Conservation (phyloP, 2,113 vertebrate genomes). For the Rhinoptilus africanus region DNA sequence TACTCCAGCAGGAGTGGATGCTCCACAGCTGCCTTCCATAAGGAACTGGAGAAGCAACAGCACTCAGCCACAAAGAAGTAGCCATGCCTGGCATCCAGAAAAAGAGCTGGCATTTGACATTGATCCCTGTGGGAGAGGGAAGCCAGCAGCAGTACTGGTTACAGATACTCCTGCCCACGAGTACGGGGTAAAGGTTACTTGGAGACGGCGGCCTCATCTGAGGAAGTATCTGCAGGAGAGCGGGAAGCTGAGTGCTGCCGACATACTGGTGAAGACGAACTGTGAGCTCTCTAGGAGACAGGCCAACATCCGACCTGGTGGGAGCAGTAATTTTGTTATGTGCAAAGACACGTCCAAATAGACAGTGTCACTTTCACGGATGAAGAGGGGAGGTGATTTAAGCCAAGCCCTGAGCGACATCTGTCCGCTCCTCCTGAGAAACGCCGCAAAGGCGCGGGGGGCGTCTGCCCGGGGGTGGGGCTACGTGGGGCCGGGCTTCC, state of each 20-base stretch:
- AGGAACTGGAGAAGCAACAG: neutral
- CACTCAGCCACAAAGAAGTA: neutral
- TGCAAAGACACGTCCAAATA: rapidly evolving
- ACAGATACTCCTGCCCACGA: constrained; percentile 85
- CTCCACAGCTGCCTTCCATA: constrained; percentile 23
- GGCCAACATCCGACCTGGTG: rapidly evolving
- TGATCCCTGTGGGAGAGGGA: neutral
- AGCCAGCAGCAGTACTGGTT: constrained; percentile 72
- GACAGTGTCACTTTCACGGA: rapidly evolving
- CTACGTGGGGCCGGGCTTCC: rapidly evolving
- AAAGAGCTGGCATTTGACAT: neutral
- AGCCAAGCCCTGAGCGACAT: no score
- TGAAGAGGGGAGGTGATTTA: neutral
- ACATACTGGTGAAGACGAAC: constrained; percentile 61
- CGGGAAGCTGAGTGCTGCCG: constrained; percentile 73
- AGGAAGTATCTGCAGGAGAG: constrained; percentile 74
- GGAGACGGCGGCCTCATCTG: constrained; percentile 79
- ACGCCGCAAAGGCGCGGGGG: rapidly evolving
- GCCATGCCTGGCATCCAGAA: neutral
- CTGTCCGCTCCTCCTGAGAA: neutral
- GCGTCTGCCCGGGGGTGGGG: rapidly evolving
- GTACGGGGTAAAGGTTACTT: constrained; percentile 88
- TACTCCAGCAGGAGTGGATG: constrained; percentile 58
- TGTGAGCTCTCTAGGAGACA: neutral
- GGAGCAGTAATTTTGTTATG: neutral